Evolutionary conservation across 2,888 invertebrate genomes (phyloP).

Genomic region (Eristalinus sepulchralis): DNA sequence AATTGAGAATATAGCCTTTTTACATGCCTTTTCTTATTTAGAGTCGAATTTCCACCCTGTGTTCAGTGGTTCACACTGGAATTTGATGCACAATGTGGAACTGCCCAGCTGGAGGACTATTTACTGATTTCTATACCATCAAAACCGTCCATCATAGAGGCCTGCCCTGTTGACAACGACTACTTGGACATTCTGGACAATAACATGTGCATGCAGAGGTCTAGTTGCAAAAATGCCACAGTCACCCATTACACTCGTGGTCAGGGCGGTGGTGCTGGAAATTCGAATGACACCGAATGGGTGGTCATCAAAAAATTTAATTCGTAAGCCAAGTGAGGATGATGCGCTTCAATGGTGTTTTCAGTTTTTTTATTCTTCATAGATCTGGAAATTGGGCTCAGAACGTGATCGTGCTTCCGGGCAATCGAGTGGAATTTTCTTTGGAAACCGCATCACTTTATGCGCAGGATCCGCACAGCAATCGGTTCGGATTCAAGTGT

Average conservation of each 20-base stretch:
- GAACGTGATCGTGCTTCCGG: conserved; percentile 92
- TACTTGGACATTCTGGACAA: conserved; percentile 79
- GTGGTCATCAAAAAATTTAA: conserved; percentile 86
- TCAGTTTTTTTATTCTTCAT: neutral
- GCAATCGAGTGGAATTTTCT: conserved; percentile 96
- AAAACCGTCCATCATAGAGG: conserved; percentile 72
- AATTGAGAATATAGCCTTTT: neutral
- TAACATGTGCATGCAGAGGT: conserved; percentile 74
- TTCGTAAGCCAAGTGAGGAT: conserved; percentile 78
- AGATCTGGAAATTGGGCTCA: conserved; percentile 88
- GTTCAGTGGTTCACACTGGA: conserved; percentile 96
- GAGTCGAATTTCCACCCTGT: conserved; percentile 92
- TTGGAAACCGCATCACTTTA: conserved; percentile 98
- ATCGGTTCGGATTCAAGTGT: conserved; percentile 90
- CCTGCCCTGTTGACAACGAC: conserved; percentile 75
- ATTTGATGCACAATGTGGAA: conserved; percentile 95
- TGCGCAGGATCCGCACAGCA: conserved; percentile 92
- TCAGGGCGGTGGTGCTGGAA: conserved; percentile 72
- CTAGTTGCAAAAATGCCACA: conserved; percentile 73
- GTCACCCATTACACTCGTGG: conserved; percentile 76
- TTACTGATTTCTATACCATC: conserved; percentile 87
- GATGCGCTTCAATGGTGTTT: neutral
- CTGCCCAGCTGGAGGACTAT: conserved; percentile 96
- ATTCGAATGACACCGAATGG: conserved; percentile 81
- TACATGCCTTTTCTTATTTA: neutral